Evolutionary conservation across 2,888 invertebrate species (phyloP), one percentile per base, ranked within the genome.

Genomic region (Neocrepidodera transversa): DNA sequence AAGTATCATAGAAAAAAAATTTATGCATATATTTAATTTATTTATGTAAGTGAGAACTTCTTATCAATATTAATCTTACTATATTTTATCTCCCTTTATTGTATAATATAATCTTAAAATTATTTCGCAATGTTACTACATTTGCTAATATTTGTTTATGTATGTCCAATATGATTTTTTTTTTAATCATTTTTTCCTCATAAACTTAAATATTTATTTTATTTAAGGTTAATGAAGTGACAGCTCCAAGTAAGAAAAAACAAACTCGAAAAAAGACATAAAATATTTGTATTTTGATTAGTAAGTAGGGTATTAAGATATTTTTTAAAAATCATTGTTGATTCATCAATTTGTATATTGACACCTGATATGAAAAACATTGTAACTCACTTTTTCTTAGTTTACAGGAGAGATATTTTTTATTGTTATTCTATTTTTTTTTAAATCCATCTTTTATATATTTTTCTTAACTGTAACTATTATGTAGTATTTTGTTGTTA

Each of bases 161-260:
- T 23, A 23, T 3, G 23, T 23, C 23, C 3, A 4, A 23, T 6
- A 23, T 6, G 23, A 8, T 8, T 8, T 28, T 28, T 28, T 28
- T n/a, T n/a, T n/a, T n/a, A n/a, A n/a, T n/a, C n/a, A n/a, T n/a
- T n/a, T n/a, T n/a, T n/a, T n/a, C n/a, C n/a, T n/a, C n/a, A n/a
- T n/a, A n/a, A n/a, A n/a, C n/a, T n/a, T n/a, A n/a, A n/a, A n/a
- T 38, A 14, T 38, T 38, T 38, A 17, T 38, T 38, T 38, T 17
- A 38, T 38, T 38, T 38, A 32, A 38, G 38, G 38, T 10, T 17
- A 17, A 38, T 16, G 38, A 38, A 2, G 38, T 17, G 17, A 7
- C 38, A 38, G 8, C 38, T 5, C 1, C 38, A 10, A 38, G 13
- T 2, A 11, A 38, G 17, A 38, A 38, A 38, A 38, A 10, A 28